Percentiles rank a stretch among this genome's conserved stretches.
Conservation (phyloP, 35 echinoderm and acorn worm genomes). For the Strongylocentrotus purpuratus region DNA sequence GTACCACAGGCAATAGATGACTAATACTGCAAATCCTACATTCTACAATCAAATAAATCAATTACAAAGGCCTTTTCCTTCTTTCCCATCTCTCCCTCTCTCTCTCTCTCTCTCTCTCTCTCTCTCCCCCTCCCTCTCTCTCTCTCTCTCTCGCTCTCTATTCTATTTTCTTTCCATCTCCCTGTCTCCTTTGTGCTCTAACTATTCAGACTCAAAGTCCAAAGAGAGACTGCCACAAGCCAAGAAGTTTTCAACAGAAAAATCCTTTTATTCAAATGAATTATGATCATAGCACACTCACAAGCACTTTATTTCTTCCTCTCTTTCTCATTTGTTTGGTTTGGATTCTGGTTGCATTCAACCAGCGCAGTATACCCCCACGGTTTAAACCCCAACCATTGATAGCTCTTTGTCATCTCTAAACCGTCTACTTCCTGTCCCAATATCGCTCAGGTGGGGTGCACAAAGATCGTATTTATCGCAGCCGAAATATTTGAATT, state of each 20-base stretch:
- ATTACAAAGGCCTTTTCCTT: not conserved
- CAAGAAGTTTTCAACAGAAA: not conserved
- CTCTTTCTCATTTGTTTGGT: slow-evolving; percentile 18
- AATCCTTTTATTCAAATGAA: not conserved
- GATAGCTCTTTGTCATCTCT: slow-evolving; percentile 29
- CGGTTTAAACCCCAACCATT: not conserved
- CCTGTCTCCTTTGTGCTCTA: not conserved
- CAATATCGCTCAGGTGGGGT: slow-evolving; percentile 28
- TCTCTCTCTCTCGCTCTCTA: not conserved
- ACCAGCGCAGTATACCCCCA: not conserved
- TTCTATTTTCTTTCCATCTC: not conserved
- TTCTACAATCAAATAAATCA: slow-evolving; percentile 14
- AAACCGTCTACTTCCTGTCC: slow-evolving; percentile 44
- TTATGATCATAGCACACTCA: not conserved
- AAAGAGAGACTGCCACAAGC: not conserved
- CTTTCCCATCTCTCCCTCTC: not conserved
- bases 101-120: not conserved
- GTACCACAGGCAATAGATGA: not conserved
- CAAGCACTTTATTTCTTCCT: not conserved
- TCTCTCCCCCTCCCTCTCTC: not conserved
- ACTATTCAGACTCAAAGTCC: slow-evolving; percentile 21
- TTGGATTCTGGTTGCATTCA: not conserved
- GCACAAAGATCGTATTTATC: slow-evolving; percentile 40
- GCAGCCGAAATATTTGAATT: slow-evolving; percentile 43
- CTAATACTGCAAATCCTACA: slow-evolving; percentile 12